Conservation (phyloP, 2,888 invertebrate species). For the Ctenicera cuprea region DNA sequence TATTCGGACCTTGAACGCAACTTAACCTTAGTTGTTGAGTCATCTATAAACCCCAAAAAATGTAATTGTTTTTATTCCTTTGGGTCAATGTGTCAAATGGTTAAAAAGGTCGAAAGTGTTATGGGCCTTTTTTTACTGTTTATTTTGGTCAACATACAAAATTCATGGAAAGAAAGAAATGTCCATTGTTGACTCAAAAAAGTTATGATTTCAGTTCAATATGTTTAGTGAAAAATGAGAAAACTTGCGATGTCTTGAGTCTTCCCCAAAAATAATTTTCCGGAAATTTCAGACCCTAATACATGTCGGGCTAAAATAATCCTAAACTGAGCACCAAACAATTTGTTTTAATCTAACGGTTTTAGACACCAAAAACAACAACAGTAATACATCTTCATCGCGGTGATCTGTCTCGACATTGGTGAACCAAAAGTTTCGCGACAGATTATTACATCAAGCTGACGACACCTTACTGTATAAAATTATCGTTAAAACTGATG, state of each 20-base stretch:
- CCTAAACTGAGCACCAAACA: neutral
- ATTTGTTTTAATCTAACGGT: conserved; percentile 22
- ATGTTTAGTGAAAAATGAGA: conserved; percentile 6
- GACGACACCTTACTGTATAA: conserved; percentile 2
- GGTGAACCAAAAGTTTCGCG: conserved; percentile 15
- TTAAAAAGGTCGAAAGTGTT: no score
- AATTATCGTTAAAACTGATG: neutral
- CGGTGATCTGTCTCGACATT: conserved; percentile 11
- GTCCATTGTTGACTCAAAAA: no score
- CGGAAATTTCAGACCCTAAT: neutral
- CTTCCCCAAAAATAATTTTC: neutral
- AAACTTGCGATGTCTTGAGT: neutral
- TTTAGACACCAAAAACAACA: conserved; percentile 17
- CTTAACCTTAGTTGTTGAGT: no score
- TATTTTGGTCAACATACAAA: no score
- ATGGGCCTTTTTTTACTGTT: no score
- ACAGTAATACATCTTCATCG: conserved; percentile 28
- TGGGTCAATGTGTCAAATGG: no score
- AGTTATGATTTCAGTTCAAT: no score
- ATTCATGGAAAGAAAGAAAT: no score
- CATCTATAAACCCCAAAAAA: no score
- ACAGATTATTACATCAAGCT: neutral
- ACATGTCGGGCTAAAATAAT: conserved; percentile 3
- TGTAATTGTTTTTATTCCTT: no score
- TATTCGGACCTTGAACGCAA: no score